Conservation (phyloP, 2,797 vertebrate genomes). For the Gorsachius magnificus region DNA sequence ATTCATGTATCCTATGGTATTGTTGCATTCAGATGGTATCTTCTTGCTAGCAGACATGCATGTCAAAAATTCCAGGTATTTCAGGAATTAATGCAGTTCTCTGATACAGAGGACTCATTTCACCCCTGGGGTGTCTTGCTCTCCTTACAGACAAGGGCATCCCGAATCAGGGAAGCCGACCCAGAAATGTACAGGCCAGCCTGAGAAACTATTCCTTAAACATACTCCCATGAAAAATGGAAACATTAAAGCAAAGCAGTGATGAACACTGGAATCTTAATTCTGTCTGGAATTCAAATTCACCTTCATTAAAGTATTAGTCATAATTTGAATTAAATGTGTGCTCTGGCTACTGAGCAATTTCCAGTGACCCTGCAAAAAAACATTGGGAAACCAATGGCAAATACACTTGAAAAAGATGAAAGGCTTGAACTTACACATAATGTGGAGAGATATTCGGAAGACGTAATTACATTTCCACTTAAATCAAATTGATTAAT, state of each 20-base stretch:
- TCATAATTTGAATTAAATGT: background rate
- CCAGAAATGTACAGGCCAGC: background rate
- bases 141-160: background rate
- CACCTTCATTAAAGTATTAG: background rate
- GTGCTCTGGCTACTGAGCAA: background rate
- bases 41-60: background rate
- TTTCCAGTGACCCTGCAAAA: background rate
- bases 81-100: background rate
- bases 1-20: background rate
- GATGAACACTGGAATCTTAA: background rate
- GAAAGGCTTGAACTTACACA: slow-evolving; percentile 80
- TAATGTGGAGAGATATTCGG: slow-evolving; percentile 90
- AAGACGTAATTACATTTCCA: slow-evolving; percentile 92
- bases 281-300: background rate
- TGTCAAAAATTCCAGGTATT: background rate
- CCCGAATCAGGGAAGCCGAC: background rate
- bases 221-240: background rate
- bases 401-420: background rate
- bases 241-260: background rate
- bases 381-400: background rate
- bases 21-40: background rate
- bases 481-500: slow-evolving; percentile 98
- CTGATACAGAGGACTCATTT: background rate
- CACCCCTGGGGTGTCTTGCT: background rate
- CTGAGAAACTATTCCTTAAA: background rate